Conservation (phyloP, 2,888 invertebrate genomes). For the Diadegma fenestrale region DNA sequence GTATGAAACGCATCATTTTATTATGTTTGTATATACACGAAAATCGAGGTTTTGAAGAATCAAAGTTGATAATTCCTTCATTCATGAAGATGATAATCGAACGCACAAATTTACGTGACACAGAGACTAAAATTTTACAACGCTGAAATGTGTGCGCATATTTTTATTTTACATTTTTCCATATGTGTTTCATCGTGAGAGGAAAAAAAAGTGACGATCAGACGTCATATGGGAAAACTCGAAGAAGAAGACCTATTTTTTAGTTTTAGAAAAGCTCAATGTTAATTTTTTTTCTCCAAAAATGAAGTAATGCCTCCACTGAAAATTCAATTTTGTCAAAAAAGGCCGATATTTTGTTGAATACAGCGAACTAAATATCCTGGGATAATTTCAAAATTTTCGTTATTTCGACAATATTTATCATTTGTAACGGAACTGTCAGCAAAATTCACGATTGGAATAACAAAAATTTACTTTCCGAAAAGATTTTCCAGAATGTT, state of each 20-base stretch:
- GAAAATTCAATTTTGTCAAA: no score
- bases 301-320: no score
- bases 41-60: conserved; percentile 53
- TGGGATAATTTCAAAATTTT: no score
- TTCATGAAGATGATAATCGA: conserved; percentile 52
- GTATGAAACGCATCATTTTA: conserved; percentile 64
- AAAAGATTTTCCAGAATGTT: no score
- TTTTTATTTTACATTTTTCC: conserved; percentile 13
- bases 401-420: no score
- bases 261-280: conserved; percentile 45
- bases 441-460: no score
- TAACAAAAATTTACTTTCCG: no score
- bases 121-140: conserved; percentile 48
- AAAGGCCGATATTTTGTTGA: no score
- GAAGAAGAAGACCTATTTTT: conserved; percentile 50
- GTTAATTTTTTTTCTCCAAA: conserved; percentile 35
- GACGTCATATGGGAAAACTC: conserved; percentile 57
- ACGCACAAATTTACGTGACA: conserved; percentile 40
- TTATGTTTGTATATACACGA: conserved; percentile 53
- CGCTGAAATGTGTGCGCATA: conserved; percentile 35
- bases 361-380: no score
- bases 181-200: conserved; percentile 42
- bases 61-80: conserved; percentile 18
- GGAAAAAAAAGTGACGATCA: conserved; percentile 50
- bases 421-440: no score